phyloP scores from a whole-genome alignment of 64 coral and sea anemone genomes.

The Montipora sp. region DNA sequence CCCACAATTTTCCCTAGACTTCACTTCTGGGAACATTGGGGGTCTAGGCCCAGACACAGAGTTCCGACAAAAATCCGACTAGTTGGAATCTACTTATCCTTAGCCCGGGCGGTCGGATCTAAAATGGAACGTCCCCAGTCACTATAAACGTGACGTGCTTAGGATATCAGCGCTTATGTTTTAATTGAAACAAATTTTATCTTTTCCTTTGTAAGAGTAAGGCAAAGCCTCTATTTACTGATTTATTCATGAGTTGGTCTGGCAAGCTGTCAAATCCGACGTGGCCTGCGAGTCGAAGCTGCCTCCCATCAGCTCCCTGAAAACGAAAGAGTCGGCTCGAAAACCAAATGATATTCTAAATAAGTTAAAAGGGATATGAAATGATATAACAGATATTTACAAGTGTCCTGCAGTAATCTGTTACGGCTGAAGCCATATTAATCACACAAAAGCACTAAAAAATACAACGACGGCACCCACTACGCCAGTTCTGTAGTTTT shows the following conservation, averaged over 20 bases:
- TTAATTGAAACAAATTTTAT: not conserved
- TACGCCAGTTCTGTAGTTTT: too few species aligned
- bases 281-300: conserved; percentile 93
- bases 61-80: too few species aligned
- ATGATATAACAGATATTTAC: conserved; percentile 25
- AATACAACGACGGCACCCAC: not conserved
- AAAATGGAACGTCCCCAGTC: too few species aligned
- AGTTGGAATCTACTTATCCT: too few species aligned
- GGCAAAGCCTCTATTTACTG: conserved; percentile 94
- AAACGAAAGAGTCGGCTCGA: not conserved
- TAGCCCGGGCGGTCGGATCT: too few species aligned
- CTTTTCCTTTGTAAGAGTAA: conserved; percentile 10
- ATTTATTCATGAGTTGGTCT: conserved; percentile 98
- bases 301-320: conserved; percentile 94
- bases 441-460: not conserved
- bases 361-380: not conserved
- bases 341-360: not conserved
- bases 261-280: conserved; percentile 99
- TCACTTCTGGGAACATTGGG: too few species aligned
- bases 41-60: too few species aligned
- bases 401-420: conserved; percentile 88
- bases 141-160: too few species aligned
- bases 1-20: too few species aligned
- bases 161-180: too few species aligned
- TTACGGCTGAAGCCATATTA: conserved; percentile 84